These are phyloP conservation scores for Branchinecta lynchi DNA, from an alignment of 1,140 invertebrate species.

Conservation along the genomic window DNA sequence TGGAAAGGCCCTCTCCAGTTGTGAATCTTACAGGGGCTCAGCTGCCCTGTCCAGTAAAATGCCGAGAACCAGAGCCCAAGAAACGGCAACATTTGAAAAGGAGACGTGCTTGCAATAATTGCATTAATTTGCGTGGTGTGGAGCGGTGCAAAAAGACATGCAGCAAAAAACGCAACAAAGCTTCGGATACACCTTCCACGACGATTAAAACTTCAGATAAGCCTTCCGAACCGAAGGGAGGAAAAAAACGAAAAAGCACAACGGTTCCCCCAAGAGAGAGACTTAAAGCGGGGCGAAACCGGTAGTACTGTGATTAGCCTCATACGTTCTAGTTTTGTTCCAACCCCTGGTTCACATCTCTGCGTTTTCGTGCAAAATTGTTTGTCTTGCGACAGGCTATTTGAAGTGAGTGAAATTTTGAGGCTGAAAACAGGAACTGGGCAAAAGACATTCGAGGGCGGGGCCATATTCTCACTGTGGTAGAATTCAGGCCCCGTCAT, in stretches of 20 bases:
- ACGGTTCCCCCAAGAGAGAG: not conserved
- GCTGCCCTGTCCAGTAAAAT: not conserved
- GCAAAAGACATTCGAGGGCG: too few relatives aligned
- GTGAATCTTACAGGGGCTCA: not conserved
- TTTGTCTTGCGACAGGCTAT: too few relatives aligned
- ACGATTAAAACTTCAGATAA: not conserved
- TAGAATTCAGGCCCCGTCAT: too few relatives aligned
- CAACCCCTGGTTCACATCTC: too few relatives aligned
- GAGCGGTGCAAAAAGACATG: not conserved
- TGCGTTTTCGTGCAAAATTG: too few relatives aligned
- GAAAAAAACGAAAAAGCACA: not conserved
- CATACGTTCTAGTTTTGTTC: too few relatives aligned
- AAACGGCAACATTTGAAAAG: not conserved
- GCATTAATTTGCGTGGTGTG: not conserved
- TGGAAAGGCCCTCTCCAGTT: not conserved
- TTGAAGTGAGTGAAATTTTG: too few relatives aligned
- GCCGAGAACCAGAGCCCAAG: not conserved
- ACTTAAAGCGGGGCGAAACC: not conserved
- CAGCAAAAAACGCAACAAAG: not conserved
- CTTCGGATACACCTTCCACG: not conserved
- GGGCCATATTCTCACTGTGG: too few relatives aligned
- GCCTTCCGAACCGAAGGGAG: not conserved
- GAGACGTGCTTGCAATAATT: not conserved
- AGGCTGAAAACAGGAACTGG: too few relatives aligned
- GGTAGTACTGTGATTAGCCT: not conserved